Base-by-base conservation (phyloP, 2,888 invertebrate species). In the Cetonia aurata region DNA sequence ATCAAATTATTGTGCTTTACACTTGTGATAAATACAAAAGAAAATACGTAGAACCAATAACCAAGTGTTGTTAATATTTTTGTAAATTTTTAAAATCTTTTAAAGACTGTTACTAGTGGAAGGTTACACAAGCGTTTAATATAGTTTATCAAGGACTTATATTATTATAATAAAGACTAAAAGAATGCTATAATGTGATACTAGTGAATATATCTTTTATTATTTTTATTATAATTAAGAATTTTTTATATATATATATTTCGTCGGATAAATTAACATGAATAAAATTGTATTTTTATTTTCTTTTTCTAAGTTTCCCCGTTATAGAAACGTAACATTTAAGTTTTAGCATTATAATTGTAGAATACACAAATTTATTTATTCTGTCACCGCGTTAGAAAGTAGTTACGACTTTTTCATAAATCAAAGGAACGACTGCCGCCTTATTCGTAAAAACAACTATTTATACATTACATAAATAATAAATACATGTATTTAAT, bases 171-270 rank as follows among this genome's bases (percentile, higher is more conserved):
- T 10, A 37, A 37, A 6, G 57, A 57, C 57, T 44, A 42, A 19
- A 57, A 57, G 15, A 37, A 17, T 57, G 15, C 57, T 12, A 57
- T 57, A 57, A 57, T 57, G 57, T 57, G 57, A 57, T 57, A 57
- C 57, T 57, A 57, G 37, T 37, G 57, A 42, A 57, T 57, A 37
- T 37, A 57, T n/a, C 41, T 37, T 33, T 57, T 57, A 42, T 56
- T 33, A 56, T 37, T 56, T 37, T 56, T 56, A 56, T 31, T 55
- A 15, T 33, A n/a, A 9, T 33, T 56, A 56, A 56, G 8, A 13
- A 60, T n/a, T 13, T 15, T 31, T 56, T 15, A n/a, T 33, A 56
- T 56, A 33, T 10, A 37, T n/a, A 12, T 37, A n/a, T 56, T 19
- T 53, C 17, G 19, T 19, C 52, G 17, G 12, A 19, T 6, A 10